Evolutionary conservation across 2,888 invertebrate species (phyloP).

Genomic region (Schizaphis graminum): DNA sequence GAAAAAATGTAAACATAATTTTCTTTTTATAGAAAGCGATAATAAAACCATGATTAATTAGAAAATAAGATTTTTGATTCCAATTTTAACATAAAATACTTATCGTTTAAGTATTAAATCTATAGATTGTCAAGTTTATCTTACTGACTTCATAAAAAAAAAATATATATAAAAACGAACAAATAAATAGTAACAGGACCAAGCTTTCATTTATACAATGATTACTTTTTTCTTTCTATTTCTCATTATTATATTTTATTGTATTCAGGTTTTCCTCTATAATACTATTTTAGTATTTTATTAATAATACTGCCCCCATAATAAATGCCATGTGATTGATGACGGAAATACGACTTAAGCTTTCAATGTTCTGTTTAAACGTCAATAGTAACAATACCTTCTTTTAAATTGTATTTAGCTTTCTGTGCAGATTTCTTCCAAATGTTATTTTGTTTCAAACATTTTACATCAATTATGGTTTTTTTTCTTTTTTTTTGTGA

Average conservation of each 20-base stretch:
- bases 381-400: constrained; percentile 15
- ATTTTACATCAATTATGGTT: neutral
- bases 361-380: constrained; percentile 3
- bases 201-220: constrained; percentile 32
- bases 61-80: constrained; percentile 5
- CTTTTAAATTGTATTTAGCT: constrained; percentile 20
- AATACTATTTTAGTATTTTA: constrained; percentile 9
- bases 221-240: constrained; percentile 14
- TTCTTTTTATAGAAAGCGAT: neutral
- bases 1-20: neutral
- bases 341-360: constrained; percentile 32
- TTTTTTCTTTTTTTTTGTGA: neutral
- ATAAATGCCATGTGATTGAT: constrained; percentile 43
- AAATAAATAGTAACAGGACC: neutral
- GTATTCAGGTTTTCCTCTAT: neutral
- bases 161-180: neutral
- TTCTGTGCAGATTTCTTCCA: neutral
- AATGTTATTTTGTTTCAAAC: neutral
- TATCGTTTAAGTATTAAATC: constrained; percentile 42
- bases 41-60: constrained; percentile 5
- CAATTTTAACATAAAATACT: neutral
- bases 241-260: neutral
- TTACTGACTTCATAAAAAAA: constrained; percentile 46
- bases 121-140: constrained; percentile 61
- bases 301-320: constrained; percentile 16